phyloP scores from a whole-genome alignment of 2,113 vertebrate species.

The Pseudopodoces humilis region DNA sequence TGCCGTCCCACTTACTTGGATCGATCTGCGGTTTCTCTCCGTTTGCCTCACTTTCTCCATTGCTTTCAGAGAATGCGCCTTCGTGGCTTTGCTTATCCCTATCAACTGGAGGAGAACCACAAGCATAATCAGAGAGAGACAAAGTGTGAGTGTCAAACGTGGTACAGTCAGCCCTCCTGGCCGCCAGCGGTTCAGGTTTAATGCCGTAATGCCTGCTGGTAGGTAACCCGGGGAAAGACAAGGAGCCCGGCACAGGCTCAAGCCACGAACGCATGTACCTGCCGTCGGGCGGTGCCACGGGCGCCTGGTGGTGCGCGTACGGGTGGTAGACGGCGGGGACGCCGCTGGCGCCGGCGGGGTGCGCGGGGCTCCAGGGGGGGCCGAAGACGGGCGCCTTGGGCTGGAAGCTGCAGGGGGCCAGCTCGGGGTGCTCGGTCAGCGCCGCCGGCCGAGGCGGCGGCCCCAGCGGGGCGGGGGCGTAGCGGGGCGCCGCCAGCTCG shows the following conservation, averaged over 20 bases:
- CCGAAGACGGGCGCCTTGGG: slow-evolving; percentile 89
- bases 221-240: slow-evolving; percentile 93
- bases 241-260: slow-evolving; percentile 88
- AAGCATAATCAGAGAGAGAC: slow-evolving; percentile 91
- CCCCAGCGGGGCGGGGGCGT: slow-evolving; percentile 80
- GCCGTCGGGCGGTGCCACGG: slow-evolving; percentile 85
- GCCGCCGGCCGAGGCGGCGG: slow-evolving; percentile 77
- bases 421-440: slow-evolving; percentile 87
- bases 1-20: slow-evolving; percentile 84
- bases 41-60: slow-evolving; percentile 79
- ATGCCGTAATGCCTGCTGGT: slow-evolving; percentile 91
- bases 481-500: slow-evolving; percentile 86
- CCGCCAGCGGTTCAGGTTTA: slow-evolving; percentile 91
- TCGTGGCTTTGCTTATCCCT: slow-evolving; percentile 87
- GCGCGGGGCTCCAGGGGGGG: slow-evolving; percentile 90
- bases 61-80: slow-evolving; percentile 80
- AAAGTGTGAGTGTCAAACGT: slow-evolving; percentile 91
- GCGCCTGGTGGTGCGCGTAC: slow-evolving; percentile 87
- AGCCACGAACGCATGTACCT: slow-evolving; percentile 96
- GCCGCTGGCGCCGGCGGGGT: slow-evolving; percentile 81
- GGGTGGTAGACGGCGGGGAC: slow-evolving; percentile 89
- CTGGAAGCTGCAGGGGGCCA: slow-evolving; percentile 90
- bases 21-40: slow-evolving; percentile 84
- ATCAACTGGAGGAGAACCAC: slow-evolving; percentile 85
- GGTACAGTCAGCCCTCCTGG: slow-evolving; percentile 85